phyloP scores from a whole-genome alignment of 2,797 vertebrate species.

The Apodemus agrarius region DNA sequence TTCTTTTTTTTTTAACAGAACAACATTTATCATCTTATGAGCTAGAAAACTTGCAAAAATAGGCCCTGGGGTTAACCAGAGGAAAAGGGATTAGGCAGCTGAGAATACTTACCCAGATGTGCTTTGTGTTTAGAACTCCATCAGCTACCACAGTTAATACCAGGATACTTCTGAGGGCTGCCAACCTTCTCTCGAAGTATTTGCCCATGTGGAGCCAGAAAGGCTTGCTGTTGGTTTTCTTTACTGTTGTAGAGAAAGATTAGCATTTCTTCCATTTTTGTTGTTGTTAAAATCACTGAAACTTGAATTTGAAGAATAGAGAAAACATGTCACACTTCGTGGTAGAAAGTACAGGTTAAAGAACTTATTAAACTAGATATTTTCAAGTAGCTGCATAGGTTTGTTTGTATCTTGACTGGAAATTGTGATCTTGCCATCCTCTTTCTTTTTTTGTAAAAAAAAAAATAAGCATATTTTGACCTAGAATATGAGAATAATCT shows the following conservation, averaged over 20 bases:
- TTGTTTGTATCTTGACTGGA: not conserved
- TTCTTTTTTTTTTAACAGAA: too few relatives aligned
- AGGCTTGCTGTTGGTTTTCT: not conserved
- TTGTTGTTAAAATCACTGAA: not conserved
- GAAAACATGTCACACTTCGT: not conserved
- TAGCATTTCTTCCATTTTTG: not conserved
- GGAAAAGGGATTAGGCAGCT: not conserved
- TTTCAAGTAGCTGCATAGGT: not conserved
- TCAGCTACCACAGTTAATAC: not conserved
- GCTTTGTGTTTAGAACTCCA: not conserved
- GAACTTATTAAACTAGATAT: not conserved
- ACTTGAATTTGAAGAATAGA: not conserved
- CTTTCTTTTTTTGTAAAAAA: slow-evolving; percentile 14
- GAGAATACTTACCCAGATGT: not conserved
- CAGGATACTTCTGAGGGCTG: not conserved
- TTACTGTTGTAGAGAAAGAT: not conserved
- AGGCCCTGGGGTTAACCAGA: not conserved
- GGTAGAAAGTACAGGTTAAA: slow-evolving; percentile 9
- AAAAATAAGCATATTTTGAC: not conserved
- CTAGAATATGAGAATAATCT: not conserved
- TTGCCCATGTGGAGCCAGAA: not conserved
- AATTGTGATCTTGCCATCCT: not conserved
- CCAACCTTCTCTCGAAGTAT: not conserved
- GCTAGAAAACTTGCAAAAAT: not conserved
- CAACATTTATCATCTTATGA: not conserved